These are phyloP conservation scores for Drosophila monieri DNA, from an alignment of 2,888 invertebrate genomes.

Conservation along the genomic window DNA sequence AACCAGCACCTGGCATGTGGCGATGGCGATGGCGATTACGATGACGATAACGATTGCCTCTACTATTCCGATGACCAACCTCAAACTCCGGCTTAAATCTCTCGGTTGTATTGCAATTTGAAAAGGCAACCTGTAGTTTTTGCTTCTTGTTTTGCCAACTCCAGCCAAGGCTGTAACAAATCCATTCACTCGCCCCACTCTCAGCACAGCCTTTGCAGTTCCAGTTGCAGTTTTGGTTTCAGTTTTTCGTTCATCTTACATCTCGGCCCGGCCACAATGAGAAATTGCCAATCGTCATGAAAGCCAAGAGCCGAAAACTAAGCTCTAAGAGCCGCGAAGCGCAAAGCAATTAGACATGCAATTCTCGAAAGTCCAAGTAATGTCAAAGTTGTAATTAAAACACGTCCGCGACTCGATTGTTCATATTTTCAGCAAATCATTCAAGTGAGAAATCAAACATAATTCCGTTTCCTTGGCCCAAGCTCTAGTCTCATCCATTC, in stretches of 20 bases:
- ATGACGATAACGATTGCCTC: conserved; percentile 32
- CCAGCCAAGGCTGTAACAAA: conserved; percentile 68
- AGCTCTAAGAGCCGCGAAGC: conserved; percentile 53
- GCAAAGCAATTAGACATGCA: conserved; percentile 79
- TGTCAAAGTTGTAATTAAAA: conserved; percentile 77
- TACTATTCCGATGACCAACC: conserved; percentile 30
- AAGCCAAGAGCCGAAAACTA: conserved; percentile 38
- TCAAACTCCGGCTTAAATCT: conserved; percentile 1
- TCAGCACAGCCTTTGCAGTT: conserved; percentile 31
- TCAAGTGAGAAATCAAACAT: conserved; percentile 13
- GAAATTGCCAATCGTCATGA: conserved; percentile 73
- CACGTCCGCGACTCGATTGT: conserved; percentile 17
- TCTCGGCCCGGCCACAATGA: conserved; percentile 52
- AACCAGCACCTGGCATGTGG: conserved; percentile 33
- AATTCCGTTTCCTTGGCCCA: background rate
- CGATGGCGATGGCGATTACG: conserved; percentile 1
- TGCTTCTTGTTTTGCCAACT: conserved; percentile 19
- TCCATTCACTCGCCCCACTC: conserved; percentile 64
- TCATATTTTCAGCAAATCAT: conserved; percentile 13
- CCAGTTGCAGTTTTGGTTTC: conserved; percentile 41
- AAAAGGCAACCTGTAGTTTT: conserved; percentile 16
- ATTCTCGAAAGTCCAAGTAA: conserved; percentile 78
- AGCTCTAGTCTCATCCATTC: conserved; percentile 6
- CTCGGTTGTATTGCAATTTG: conserved; percentile 3
- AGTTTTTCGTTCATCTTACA: conserved; percentile 51